These are phyloP conservation scores for Pontoporia blainvillei DNA, from an alignment of 2,113 vertebrate genomes.

Conservation along the genomic window DNA sequence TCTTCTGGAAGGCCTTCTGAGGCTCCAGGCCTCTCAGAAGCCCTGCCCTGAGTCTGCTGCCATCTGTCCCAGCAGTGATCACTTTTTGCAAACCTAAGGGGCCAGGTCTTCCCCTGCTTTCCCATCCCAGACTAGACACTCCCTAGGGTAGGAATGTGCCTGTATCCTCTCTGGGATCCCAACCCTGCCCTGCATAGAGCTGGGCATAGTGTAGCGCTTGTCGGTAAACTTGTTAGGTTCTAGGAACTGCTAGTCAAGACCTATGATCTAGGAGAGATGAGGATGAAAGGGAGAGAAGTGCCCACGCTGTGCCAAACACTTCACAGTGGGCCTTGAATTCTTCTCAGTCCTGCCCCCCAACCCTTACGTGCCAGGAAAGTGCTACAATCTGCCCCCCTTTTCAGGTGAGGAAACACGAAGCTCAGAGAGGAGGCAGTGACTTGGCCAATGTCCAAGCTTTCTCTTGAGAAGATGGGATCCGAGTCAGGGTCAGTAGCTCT, in stretches of 20 bases:
- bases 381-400: background rate
- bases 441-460: background rate
- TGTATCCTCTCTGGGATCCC: background rate
- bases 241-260: background rate
- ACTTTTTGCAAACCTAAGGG: background rate
- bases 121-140: background rate
- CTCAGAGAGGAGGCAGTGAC: background rate
- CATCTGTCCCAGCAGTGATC: background rate
- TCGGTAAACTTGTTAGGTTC: background rate
- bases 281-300: background rate
- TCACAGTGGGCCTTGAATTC: background rate
- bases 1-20: background rate
- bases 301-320: background rate
- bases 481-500: slow-evolving; percentile 7
- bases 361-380: background rate
- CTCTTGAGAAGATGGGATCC: background rate
- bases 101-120: background rate
- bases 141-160: background rate
- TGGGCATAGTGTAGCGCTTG: background rate
- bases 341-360: background rate
- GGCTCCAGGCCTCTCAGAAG: background rate
- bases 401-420: background rate
- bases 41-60: background rate
- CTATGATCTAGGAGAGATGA: background rate
- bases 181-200: background rate